Conservation (phyloP, 2,113 vertebrate genomes). For the Heliornis fulica region DNA sequence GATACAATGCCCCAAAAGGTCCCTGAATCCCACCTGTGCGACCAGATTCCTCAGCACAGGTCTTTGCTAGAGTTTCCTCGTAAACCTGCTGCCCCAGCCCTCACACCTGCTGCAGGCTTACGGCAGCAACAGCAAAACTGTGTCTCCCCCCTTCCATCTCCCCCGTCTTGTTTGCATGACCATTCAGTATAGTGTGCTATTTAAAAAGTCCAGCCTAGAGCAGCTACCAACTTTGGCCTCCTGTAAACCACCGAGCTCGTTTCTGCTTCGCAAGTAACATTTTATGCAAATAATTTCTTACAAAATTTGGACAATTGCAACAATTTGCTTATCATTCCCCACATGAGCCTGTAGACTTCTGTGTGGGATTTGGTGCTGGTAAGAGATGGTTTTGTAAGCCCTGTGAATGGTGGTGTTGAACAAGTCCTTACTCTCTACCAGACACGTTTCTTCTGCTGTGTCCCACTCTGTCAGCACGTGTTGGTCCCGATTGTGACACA, state of each 20-base stretch:
- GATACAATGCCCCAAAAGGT: neutral
- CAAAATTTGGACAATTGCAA: neutral
- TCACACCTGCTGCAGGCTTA: neutral
- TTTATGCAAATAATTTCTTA: constrained; percentile 45
- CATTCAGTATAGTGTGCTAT: neutral
- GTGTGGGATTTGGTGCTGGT: neutral
- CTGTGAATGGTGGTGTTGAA: neutral
- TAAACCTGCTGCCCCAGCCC: neutral
- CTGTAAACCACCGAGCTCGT: neutral
- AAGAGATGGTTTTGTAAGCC: neutral
- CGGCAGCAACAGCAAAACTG: neutral
- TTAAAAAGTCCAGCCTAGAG: constrained; percentile 10
- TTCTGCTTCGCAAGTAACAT: neutral
- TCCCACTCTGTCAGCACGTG: fast-evolving
- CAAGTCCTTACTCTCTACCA: neutral
- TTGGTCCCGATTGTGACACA: fast-evolving
- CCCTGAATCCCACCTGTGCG: neutral
- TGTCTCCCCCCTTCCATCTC: neutral
- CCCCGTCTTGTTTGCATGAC: neutral
- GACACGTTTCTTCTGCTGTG: neutral
- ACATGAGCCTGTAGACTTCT: neutral
- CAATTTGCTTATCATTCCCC: neutral
- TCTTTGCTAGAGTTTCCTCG: neutral
- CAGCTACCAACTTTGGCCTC: neutral
- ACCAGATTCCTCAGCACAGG: neutral